Base-by-base conservation (phyloP, 1,140 invertebrate species). In the Tribolium madens region DNA sequence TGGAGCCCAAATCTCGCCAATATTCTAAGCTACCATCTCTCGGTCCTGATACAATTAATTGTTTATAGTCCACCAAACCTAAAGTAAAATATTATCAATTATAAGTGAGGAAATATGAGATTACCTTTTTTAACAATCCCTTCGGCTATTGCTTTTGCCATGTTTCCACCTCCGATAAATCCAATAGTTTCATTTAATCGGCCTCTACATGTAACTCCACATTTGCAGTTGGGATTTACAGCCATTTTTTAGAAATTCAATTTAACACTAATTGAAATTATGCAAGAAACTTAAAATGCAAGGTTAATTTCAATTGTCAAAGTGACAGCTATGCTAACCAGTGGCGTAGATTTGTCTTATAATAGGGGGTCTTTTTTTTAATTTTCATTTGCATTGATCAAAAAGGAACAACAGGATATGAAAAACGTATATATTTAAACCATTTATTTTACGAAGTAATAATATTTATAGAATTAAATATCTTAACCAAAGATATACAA, bases 141-240 rank as follows among this genome's bases (percentile, higher is more conserved):
- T 82, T 92, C 89, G 14, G 91, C 92, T 81, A 98, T 94, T 7
- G 96, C 95, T 85, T 93, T 93, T 10, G 97, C 96, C 95, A 98
- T 98, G 87, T 96, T 95, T 70, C 97, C 97, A 76, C 95, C 95
- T 7, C 97, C 97, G 83, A 98, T 93, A 87, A 98, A 98, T 75
- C 97, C 97, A 78, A 98, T 86, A 75, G 81, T 84, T 76, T 81
- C 74, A n/a, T 36, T 74, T 33, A 77, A 74, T 68, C 36, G 36
- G n/a, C 36, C n/a, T 42, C n/a, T 42, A 42, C 9, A 42, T 0
- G 36, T n/a, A 42, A 17, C 12, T 53, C 50, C 50, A 13, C 21
- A 26, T 13, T 53, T 53, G 12, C 50, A 42, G 36, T 42, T 7
- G 2, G 36, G 36, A 10, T 42, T 42, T 26, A 26, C 3, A 26